phyloP scores from a whole-genome alignment of 2,888 invertebrate species.

The Villa cingulata region DNA sequence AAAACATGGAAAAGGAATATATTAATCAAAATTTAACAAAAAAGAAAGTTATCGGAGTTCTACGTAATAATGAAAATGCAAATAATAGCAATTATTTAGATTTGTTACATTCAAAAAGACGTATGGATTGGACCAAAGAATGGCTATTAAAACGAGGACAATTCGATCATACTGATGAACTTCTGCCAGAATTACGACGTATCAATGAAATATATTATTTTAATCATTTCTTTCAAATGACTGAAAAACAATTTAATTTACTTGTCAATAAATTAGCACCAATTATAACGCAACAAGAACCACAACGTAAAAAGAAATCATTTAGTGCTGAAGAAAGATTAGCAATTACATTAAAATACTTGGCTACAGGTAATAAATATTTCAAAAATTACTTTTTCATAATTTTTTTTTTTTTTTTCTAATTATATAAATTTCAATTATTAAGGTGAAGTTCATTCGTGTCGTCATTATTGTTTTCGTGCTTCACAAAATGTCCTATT shows the following conservation, averaged over 20 bases:
- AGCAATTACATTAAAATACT: constrained; percentile 33
- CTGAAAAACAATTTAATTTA: constrained; percentile 31
- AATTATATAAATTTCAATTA: too few species aligned
- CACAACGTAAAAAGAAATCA: constrained; percentile 31
- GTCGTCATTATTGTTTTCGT: constrained; percentile 34
- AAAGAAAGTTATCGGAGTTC: constrained; percentile 30
- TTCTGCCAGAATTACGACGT: constrained; percentile 27
- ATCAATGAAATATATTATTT: constrained; percentile 29
- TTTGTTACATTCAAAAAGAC: constrained; percentile 27
- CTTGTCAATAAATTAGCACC: constrained; percentile 29
- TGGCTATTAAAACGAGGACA: constrained; percentile 32
- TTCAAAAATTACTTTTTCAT: neutral
- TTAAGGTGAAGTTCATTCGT: constrained; percentile 32
- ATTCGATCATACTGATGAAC: constrained; percentile 29
- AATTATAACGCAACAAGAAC: constrained; percentile 30
- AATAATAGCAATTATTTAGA: constrained; percentile 14
- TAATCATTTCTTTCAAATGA: constrained; percentile 32
- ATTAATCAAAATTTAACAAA: constrained; percentile 27
- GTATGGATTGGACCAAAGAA: constrained; percentile 32
- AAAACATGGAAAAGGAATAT: too few species aligned
- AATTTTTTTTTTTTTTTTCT: neutral
- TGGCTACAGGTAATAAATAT: constrained; percentile 29
- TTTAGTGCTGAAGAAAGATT: constrained; percentile 32
- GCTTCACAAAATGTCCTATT: constrained; percentile 34
- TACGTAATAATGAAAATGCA: constrained; percentile 20